These are phyloP conservation scores for Conger conger DNA, from an alignment of 2,113 vertebrate species.

Conservation along the genomic window DNA sequence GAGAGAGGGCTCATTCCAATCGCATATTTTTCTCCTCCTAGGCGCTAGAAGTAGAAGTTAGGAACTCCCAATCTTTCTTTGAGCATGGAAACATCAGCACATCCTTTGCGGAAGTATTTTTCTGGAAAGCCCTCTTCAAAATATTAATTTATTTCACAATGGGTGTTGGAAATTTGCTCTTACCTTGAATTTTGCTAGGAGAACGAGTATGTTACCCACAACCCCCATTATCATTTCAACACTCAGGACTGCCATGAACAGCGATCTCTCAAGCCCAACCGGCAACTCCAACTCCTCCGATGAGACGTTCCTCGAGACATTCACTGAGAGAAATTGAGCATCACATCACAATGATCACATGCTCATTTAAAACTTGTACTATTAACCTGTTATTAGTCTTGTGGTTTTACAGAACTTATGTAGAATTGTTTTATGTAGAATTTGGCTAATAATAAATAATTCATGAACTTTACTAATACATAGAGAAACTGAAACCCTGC, in stretches of 20 bases:
- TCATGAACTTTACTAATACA: not conserved
- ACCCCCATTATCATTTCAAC: slow-evolving; percentile 62
- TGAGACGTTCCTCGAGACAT: slow-evolving; percentile 46
- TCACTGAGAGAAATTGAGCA: slow-evolving; percentile 50
- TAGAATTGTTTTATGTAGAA: not conserved
- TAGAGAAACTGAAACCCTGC: not conserved
- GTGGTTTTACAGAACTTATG: not conserved
- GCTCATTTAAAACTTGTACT: not conserved
- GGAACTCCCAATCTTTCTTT: no score
- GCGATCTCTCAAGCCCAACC: slow-evolving; percentile 51
- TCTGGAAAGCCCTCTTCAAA: not conserved
- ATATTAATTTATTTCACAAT: not conserved
- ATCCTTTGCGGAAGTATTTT: no score
- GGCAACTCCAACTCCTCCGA: slow-evolving; percentile 33
- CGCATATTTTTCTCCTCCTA: no score
- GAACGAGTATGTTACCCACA: slow-evolving; percentile 60
- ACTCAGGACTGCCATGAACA: slow-evolving; percentile 57
- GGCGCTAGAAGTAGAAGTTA: no score
- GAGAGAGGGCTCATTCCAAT: no score
- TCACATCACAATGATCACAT: not conserved
- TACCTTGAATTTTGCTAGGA: slow-evolving; percentile 66
- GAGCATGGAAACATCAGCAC: no score
- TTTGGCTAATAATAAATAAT: not conserved
- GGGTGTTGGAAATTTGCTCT: not conserved
- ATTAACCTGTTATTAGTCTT: not conserved